Evolutionary conservation across 2,113 vertebrate species (phyloP).

Genomic region (Danionella cerebrum): DNA sequence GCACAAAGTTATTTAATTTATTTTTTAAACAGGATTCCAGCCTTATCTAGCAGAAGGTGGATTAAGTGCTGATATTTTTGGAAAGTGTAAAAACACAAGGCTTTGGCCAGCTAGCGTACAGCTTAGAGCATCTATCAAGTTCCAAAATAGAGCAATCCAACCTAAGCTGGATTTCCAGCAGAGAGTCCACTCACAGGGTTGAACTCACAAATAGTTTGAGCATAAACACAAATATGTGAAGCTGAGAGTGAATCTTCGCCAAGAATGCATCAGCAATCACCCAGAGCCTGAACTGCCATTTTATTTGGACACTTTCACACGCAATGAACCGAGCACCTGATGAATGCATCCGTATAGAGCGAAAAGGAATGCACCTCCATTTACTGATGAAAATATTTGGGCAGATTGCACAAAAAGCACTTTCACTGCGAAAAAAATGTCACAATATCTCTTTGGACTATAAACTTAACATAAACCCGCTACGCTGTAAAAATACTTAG

Average conservation of each 20-base stretch:
- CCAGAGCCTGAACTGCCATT: background rate
- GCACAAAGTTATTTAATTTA: background rate
- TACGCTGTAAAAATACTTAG: no score
- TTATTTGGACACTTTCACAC: background rate
- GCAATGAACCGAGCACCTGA: conserved; percentile 9
- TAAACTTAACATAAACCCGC: no score
- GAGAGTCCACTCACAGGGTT: conserved; percentile 18
- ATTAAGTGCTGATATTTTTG: conserved; percentile 3
- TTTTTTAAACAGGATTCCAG: background rate
- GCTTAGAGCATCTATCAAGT: background rate
- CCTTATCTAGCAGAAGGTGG: background rate
- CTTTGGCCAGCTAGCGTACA: background rate
- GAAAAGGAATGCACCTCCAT: background rate
- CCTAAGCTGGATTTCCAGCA: background rate
- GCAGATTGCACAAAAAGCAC: no score
- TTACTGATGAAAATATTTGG: conserved; percentile 2
- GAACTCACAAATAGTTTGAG: conserved; percentile 6
- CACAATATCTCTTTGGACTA: no score
- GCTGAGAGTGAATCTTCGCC: background rate
- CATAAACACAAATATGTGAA: conserved; percentile 16
- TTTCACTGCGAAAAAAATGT: no score
- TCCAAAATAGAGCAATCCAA: conserved; percentile 8
- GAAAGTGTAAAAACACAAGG: conserved; percentile 5
- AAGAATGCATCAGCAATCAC: conserved; percentile 10
- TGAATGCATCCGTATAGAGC: background rate